Percentiles rank a stretch among this genome's conserved stretches.
Conservation (phyloP, 2,113 vertebrate species). For the Puntigrus tetrazona region DNA sequence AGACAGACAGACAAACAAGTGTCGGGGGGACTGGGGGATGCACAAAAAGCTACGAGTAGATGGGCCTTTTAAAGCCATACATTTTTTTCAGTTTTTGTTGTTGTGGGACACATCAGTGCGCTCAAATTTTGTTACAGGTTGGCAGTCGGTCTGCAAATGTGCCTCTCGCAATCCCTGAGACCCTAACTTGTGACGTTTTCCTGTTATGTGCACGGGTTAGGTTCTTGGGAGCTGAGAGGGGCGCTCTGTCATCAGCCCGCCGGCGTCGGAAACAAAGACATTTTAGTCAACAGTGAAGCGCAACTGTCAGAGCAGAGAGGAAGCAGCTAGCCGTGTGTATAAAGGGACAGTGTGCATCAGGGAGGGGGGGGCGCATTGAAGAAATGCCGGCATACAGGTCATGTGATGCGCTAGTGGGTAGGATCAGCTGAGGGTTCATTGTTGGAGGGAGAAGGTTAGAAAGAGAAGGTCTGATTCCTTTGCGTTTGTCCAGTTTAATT, state of each 20-base stretch:
- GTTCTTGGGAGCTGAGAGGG: conserved; percentile 99
- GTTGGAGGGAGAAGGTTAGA: conserved; percentile 38
- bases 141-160: conserved; percentile 62
- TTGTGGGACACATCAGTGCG: conserved; percentile 4
- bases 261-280: conserved; percentile 50
- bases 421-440: conserved; percentile 56
- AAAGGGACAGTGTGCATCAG: conserved; percentile 51
- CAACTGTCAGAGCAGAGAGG: conserved; percentile 58
- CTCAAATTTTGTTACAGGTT: conserved; percentile 53
- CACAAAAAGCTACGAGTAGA: background rate
- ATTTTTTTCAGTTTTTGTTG: background rate
- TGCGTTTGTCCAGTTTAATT: conserved; percentile 20
- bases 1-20: conserved; percentile 43
- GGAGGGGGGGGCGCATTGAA: conserved; percentile 27
- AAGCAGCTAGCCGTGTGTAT: conserved; percentile 67
- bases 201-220: conserved; percentile 99
- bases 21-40: background rate
- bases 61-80: background rate
- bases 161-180: conserved; percentile 99
- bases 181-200: conserved; percentile 99
- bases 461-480: conserved; percentile 45
- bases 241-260: conserved; percentile 78
- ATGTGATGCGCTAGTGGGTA: conserved; percentile 61
- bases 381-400: conserved; percentile 60
- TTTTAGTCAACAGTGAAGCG: conserved; percentile 47